phyloP scores from a whole-genome alignment of 2,113 vertebrate genomes.

The Ammodytes marinus region DNA sequence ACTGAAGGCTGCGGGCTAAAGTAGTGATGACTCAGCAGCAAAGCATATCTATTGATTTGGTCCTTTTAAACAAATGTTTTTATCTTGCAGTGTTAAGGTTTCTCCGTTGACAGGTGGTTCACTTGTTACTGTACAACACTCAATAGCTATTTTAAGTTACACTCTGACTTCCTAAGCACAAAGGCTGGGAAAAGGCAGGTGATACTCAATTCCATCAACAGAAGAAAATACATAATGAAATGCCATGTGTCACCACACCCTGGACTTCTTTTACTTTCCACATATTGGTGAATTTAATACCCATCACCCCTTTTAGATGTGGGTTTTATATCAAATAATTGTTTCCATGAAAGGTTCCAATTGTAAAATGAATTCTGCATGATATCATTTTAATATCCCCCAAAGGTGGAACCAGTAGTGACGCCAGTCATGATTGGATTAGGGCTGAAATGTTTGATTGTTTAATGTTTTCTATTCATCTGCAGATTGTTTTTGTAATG shows the following conservation, averaged over 20 bases:
- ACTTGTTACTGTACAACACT: neutral
- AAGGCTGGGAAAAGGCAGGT: neutral
- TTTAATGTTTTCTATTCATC: neutral
- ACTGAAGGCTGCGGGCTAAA: conserved; percentile 2
- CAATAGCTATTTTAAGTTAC: neutral
- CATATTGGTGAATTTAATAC: neutral
- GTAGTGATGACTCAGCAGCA: conserved; percentile 59
- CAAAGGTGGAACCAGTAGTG: neutral
- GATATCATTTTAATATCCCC: neutral
- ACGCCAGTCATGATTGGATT: neutral
- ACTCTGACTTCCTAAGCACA: neutral
- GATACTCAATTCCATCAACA: neutral
- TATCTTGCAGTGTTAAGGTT: conserved; percentile 19
- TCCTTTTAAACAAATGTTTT: conserved; percentile 42
- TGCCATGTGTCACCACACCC: neutral
- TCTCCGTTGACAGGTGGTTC: neutral
- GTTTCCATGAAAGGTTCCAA: neutral
- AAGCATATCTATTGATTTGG: conserved; percentile 55
- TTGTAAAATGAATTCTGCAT: neutral
- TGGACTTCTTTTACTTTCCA: neutral
- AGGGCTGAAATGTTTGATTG: neutral
- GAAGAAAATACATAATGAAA: neutral
- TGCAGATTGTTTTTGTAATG: neutral
- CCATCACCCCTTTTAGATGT: neutral
- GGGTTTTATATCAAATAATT: neutral